Base-by-base conservation (phyloP, 2,113 vertebrate species). In the Ovibos moschatus region DNA sequence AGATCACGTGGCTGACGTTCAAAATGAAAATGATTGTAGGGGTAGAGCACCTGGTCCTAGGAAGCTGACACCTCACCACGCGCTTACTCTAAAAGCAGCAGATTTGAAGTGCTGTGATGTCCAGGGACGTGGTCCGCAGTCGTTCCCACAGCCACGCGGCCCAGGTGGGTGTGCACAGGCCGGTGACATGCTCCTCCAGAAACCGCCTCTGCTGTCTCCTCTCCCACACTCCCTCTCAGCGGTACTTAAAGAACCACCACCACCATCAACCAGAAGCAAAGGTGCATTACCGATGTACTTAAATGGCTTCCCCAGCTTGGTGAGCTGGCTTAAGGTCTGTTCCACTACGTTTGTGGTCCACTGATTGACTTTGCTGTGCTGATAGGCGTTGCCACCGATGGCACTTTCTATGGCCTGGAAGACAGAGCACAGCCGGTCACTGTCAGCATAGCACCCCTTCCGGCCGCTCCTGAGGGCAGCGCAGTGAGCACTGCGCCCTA, bases 251-350 rank as follows among this genome's bases (percentile, higher is more conserved):
- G 86, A 74, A 33, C 57, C 55, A 33, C 62, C 45, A 33, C 57
- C 25, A 36, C 2, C 16, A 4, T 1, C 30, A 36, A 1, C 25
- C 6, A 74, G 74, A 82, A 74, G 62, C 47, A 62, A n/a, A 76
- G 40, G 7, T 7, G 91, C 98, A 7, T 98, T 99, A 99, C 99
- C 99, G 0, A 99, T 99, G 67, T 99, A 99, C 96, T 99, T 99
- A 98, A 99, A 99, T 15, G 99, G 99, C 81, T 99, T 99, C n/a
- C 99, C 99, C 91, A 99, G 99, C 97, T 99, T 99, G 96, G 99
- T 99, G 95, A 99, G 99, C 21, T 99, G 99, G 98, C 99, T 99
- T 71, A 99, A 98, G 5, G 99, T 99, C 96, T 99, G 99, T 88
- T 99, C 99, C 92, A 99, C 99, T 2, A 99, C 99, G 3, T 98